These are phyloP conservation scores for Acholoe squamosa DNA, from an alignment of 2,888 invertebrate species.

Conservation along the genomic window DNA sequence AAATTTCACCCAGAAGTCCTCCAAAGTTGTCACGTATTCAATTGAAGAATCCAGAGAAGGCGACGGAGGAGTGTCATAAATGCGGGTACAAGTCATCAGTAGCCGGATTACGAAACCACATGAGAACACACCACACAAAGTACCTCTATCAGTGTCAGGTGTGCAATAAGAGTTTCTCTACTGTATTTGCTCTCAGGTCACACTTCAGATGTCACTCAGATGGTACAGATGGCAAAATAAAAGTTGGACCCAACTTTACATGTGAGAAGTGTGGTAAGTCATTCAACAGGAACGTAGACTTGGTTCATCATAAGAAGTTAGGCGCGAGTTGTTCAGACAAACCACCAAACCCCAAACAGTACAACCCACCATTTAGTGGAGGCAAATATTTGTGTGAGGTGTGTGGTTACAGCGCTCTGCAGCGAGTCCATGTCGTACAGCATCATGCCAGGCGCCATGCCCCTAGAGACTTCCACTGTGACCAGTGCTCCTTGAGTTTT, in stretches of 20 bases:
- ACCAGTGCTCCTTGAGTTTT: background rate
- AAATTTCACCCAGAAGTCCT: no score
- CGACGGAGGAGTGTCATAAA: conserved; percentile 9
- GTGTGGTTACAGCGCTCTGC: background rate
- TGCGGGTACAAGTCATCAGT: conserved; percentile 27
- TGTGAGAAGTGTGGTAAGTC: conserved; percentile 20
- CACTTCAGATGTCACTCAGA: background rate
- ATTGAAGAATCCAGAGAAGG: background rate
- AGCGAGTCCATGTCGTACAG: conserved; percentile 29
- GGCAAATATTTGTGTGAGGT: conserved; percentile 2
- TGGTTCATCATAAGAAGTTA: background rate
- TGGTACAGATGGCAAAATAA: background rate
- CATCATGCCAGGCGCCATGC: conserved; percentile 26
- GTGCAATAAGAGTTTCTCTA: background rate
- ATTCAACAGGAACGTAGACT: background rate
- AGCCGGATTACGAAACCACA: background rate
- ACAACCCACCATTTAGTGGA: background rate
- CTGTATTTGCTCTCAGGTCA: background rate
- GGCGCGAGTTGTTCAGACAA: conserved; percentile 16
- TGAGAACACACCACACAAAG: background rate
- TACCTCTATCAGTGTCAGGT: background rate
- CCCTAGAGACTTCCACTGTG: background rate
- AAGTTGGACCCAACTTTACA: background rate
- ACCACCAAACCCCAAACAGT: background rate
- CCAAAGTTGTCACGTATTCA: background rate